phyloP scores from a whole-genome alignment of 2,888 invertebrate genomes.

The Stenodera caucasica region DNA sequence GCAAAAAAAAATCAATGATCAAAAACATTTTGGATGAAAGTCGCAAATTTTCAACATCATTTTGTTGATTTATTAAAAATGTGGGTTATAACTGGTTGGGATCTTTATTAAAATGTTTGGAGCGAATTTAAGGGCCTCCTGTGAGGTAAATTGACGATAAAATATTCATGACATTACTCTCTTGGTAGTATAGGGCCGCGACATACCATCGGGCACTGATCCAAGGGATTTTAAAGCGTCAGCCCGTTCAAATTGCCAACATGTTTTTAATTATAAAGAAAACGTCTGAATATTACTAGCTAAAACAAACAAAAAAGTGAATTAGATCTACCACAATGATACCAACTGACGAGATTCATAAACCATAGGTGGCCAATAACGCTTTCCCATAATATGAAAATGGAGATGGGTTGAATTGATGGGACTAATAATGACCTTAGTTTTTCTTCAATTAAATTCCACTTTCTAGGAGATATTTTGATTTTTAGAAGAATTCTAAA shows the following conservation, averaged over 20 bases:
- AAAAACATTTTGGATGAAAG: no score
- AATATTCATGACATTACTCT: slow-evolving; percentile 22
- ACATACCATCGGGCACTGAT: slow-evolving; percentile 10
- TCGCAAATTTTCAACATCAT: neutral
- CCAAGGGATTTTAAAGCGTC: slow-evolving; percentile 17
- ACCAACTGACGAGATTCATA: no score
- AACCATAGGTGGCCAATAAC: neutral
- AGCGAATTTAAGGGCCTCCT: slow-evolving; percentile 6
- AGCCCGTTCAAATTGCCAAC: slow-evolving; percentile 22
- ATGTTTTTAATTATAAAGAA: slow-evolving; percentile 25
- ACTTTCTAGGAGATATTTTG: no score
- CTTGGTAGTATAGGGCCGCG: slow-evolving; percentile 1
- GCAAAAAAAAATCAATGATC: no score
- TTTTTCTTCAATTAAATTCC: no score
- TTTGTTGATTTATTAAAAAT: slow-evolving; percentile 7
- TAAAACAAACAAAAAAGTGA: neutral
- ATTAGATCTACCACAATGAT: neutral
- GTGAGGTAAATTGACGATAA: slow-evolving; percentile 24
- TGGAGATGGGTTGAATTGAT: no score
- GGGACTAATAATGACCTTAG: no score
- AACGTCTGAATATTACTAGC: slow-evolving; percentile 11
- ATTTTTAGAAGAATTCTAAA: no score
- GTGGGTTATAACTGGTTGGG: neutral
- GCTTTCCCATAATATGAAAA: no score
- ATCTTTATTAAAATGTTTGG: slow-evolving; percentile 4